Evolutionary conservation across 2,797 vertebrate species (phyloP).

Genomic region (Alosa sapidissima): DNA sequence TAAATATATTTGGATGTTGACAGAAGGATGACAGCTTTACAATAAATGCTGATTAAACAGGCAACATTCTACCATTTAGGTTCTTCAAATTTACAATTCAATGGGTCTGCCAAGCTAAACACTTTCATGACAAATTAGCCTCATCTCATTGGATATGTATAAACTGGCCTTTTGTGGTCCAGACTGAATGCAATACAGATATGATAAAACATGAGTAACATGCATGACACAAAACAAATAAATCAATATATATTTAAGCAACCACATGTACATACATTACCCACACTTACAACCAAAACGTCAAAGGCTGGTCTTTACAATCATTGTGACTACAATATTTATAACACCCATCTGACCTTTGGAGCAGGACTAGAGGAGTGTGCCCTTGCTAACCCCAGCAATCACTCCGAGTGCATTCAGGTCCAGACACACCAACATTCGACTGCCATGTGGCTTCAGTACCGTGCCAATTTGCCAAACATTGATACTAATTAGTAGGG

Average conservation of each 20-base stretch:
- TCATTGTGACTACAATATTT: background rate
- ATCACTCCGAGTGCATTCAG: conserved; percentile 18
- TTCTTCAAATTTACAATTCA: background rate
- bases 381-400: conserved; percentile 9
- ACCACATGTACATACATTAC: background rate
- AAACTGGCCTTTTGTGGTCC: background rate
- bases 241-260: background rate
- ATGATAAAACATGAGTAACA: background rate
- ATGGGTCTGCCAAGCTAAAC: background rate
- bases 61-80: no score
- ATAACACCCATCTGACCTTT: background rate
- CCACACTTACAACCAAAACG: background rate
- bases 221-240: background rate
- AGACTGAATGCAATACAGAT: background rate
- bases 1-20: no score
- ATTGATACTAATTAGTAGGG: background rate
- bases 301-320: background rate
- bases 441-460: conserved; percentile 27
- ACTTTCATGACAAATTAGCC: background rate
- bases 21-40: no score
- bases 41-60: no score
- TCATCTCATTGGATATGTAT: background rate
- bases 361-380: background rate
- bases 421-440: conserved; percentile 30
- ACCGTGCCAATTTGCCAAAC: background rate